Conservation (phyloP, 2,888 invertebrate species). For the Brenthis hecate region DNA sequence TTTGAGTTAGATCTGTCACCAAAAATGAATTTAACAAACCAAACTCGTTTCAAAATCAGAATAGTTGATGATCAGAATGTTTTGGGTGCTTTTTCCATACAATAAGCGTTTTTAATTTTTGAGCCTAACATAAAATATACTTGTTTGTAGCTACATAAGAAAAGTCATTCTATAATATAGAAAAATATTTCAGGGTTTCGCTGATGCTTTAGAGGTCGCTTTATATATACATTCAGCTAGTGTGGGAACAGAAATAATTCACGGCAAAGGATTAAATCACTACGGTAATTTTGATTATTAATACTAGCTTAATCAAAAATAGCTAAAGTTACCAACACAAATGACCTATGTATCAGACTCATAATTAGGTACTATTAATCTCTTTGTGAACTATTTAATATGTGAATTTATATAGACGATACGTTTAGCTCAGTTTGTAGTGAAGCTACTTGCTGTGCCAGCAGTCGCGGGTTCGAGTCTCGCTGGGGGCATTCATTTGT, state of each 20-base stretch:
- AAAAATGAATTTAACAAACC: too few relatives aligned
- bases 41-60: too few relatives aligned
- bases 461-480: too few relatives aligned
- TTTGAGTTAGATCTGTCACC: too few relatives aligned
- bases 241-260: conserved; percentile 68
- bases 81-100: too few relatives aligned
- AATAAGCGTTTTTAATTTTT: too few relatives aligned
- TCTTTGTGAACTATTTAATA: neutral
- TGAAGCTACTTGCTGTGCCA: too few relatives aligned
- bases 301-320: neutral
- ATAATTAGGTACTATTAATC: neutral
- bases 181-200: conserved; percentile 51
- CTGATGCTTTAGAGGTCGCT: conserved; percentile 64
- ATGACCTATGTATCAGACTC: neutral
- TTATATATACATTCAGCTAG: conserved; percentile 69
- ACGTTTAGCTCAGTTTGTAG: too few relatives aligned
- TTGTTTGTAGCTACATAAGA: neutral
- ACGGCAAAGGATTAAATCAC: conserved; percentile 71
- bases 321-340: neutral
- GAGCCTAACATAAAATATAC: too few relatives aligned
- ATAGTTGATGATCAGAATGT: too few relatives aligned
- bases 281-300: conserved; percentile 53
- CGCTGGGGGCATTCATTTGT: too few relatives aligned
- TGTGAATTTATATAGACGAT: too few relatives aligned
- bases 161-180: neutral